Conservation (phyloP, 2,113 vertebrate species). For the Falco punctatus region DNA sequence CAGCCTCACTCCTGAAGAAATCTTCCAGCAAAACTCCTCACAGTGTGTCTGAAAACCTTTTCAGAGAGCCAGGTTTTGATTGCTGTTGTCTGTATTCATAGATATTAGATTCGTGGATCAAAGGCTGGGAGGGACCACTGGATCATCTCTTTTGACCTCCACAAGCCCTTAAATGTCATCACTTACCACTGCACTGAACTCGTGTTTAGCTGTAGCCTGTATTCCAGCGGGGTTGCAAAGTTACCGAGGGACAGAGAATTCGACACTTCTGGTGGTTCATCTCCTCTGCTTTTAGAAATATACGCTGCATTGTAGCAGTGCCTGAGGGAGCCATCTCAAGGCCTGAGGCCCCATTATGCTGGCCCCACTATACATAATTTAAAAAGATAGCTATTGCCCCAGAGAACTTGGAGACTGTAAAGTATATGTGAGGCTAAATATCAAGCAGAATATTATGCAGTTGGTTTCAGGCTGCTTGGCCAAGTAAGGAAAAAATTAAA, state of each 20-base stretch:
- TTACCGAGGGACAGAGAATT: neutral
- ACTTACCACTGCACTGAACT: neutral
- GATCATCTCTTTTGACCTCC: conserved; percentile 29
- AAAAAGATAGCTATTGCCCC: conserved; percentile 8
- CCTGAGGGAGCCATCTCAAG: neutral
- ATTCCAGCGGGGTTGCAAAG: neutral
- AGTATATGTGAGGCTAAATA: neutral
- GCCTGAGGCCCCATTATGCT: neutral
- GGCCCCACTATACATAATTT: neutral
- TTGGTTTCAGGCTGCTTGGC: conserved; percentile 7
- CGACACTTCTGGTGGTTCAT: neutral
- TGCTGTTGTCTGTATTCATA: conserved; percentile 20
- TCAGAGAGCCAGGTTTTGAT: neutral
- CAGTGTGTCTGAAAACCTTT: neutral
- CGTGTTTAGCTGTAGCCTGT: neutral
- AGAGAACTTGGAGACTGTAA: neutral
- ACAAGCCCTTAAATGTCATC: neutral
- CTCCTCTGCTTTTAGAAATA: neutral
- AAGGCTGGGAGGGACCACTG: neutral
- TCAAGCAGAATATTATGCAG: conserved; percentile 23
- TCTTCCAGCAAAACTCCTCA: neutral
- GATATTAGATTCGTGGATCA: neutral
- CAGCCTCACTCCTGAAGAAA: neutral
- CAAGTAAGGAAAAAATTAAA: conserved; percentile 25
- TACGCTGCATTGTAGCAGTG: neutral